Base-by-base conservation (phyloP, 2,888 invertebrate genomes). In the Clusia tigrina region DNA sequence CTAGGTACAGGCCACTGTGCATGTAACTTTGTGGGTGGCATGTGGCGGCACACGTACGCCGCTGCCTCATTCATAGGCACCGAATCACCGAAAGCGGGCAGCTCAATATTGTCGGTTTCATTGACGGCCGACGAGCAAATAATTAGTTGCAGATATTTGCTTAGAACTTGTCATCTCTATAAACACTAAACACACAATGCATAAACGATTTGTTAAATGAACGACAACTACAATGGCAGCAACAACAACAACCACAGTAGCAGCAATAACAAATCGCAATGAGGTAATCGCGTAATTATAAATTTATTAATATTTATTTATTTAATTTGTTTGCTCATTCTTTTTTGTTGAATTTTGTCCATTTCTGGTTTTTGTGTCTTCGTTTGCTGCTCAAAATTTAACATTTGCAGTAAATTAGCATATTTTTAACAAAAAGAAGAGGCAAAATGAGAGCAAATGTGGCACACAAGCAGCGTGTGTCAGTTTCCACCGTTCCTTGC, bases 241-340 rank as follows among this genome's bases (percentile, higher is more conserved):
- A 52, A 22, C 22, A 23, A 23, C 15, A 53, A 32, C 32, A 32
- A 6, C 32, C 6, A 20, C 51, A 51, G 20, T 20, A 51, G 20
- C 51, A 51, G 20, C 51, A 9, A 18, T 15, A 51, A 22, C 12
- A n/a, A 51, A 51, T 51, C 9, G 22, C 22, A 74, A 78, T 79
- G 79, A 79, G 81, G 81, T 79, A 79, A 79, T 79, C 78, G 74
- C 68, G 67, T 78, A 80, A 78, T 77, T 74, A 75, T 79, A 80
- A 78, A 77, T 73, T 66, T 69, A 70, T 74, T 69, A 72, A 65
- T 66, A 65, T 66, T 61, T 67, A 60, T 56, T 64, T 56, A 37
- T 58, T 59, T 32, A 61, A n/a, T 56, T 58, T 62, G 38, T 46
- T 51, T 58, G 62, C 61, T 32, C 53, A 52, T 54, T 38, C 51